A percentile compares a stretch with the other conserved stretches of the same genome.
phyloP scores from a whole-genome alignment of 92 coral and sea anemone genomes.

The Porites cylindrica region DNA sequence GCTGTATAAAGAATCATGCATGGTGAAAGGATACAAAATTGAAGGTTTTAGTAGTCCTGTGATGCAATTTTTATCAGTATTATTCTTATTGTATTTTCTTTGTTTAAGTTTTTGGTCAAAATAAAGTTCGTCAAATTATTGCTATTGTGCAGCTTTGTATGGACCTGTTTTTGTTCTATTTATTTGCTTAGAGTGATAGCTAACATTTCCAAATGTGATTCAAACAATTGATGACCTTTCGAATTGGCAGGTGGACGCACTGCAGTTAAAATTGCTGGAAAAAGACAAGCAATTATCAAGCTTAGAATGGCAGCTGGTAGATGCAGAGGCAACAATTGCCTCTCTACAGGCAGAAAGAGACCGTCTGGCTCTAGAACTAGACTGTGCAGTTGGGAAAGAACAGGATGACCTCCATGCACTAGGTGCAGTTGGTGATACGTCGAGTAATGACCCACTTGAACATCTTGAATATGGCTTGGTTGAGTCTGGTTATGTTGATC shows the following conservation, averaged over 20 bases:
- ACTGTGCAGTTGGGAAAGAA: slow-evolving; percentile 78
- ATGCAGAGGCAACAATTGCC: slow-evolving; percentile 90
- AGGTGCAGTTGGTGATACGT: slow-evolving; percentile 66
- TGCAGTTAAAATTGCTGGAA: slow-evolving; percentile 80
- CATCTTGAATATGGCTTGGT: slow-evolving; percentile 52
- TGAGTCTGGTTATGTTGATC: slow-evolving; percentile 67
- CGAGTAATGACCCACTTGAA: slow-evolving; percentile 46
- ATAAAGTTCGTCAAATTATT: no score
- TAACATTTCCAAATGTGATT: no score
- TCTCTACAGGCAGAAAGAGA: slow-evolving; percentile 95
- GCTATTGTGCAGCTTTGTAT: no score
- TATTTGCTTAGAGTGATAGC: no score
- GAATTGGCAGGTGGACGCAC: slow-evolving; percentile 66
- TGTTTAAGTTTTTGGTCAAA: no score
- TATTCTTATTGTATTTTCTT: no score
- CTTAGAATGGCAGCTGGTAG: slow-evolving; percentile 96
- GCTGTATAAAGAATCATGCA: no score
- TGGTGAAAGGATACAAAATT: no score
- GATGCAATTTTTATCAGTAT: no score
- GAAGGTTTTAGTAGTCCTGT: no score
- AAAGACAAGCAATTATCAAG: slow-evolving; percentile 91
- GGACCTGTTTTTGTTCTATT: no score
- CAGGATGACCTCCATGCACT: slow-evolving; percentile 80
- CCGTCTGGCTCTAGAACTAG: slow-evolving; percentile 88
- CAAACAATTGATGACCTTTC: no score